phyloP scores from a whole-genome alignment of 2,888 invertebrate genomes.

The Dynastes tityus region DNA sequence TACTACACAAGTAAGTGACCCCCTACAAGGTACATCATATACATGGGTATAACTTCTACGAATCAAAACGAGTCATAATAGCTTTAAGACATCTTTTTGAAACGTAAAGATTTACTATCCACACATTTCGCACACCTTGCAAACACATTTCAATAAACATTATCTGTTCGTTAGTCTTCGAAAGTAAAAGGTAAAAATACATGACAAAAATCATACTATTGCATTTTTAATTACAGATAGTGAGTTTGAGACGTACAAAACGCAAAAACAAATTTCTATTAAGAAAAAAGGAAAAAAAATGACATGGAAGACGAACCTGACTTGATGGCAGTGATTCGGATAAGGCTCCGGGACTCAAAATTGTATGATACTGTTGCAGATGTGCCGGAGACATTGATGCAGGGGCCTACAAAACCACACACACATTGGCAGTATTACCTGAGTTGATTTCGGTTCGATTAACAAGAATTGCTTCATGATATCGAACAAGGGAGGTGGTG shows the following conservation, averaged over 20 bases:
- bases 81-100: too few relatives aligned
- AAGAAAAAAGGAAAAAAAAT: neutral
- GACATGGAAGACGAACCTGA: conserved; percentile 76
- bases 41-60: neutral
- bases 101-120: too few relatives aligned
- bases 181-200: neutral
- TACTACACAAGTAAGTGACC: neutral
- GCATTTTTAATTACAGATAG: neutral
- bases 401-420: conserved; percentile 82
- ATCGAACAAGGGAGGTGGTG: too few relatives aligned
- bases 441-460: too few relatives aligned
- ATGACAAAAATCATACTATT: conserved; percentile 1
- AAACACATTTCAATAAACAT: too few relatives aligned
- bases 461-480: too few relatives aligned
- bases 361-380: conserved; percentile 83
- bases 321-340: conserved; percentile 87
- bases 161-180: too few relatives aligned
- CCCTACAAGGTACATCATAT: neutral
- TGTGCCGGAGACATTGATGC: conserved; percentile 93
- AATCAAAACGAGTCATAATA: too few relatives aligned
- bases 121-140: too few relatives aligned
- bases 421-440: conserved; percentile 50
- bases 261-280: conserved; percentile 23
- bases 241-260: conserved; percentile 19
- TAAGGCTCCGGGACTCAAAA: conserved; percentile 75